Evolutionary conservation across 2,797 vertebrate species (phyloP), one percentile per base, ranked within the genome.

Genomic region (Rhyacichthys aspro): DNA sequence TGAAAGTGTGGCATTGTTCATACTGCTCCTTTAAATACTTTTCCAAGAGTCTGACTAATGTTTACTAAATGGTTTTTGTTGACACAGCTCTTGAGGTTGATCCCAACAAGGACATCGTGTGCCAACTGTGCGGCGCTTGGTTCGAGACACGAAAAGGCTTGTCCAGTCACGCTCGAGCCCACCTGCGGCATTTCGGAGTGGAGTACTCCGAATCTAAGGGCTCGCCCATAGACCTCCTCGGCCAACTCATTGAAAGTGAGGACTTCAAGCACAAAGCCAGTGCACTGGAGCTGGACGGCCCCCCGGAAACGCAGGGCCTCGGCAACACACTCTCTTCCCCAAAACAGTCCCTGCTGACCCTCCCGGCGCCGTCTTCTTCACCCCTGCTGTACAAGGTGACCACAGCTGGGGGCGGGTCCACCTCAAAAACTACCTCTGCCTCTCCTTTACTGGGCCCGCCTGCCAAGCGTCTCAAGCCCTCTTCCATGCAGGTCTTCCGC

Each of bases 61-160:
- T 38, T 57, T 46, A 14, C 2, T 44, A 5, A 11, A 0, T 42
- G 9, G 0, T 42, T 38, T 32, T 11, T 57, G 17, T 49, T 19
- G 11, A 3, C 43, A 82, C 90, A 95, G 94, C 94, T 38, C 87
- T 96, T 86, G 95, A 95, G 70, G 90, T 92, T 78, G 95, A 95
- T 72, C 88, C 94, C 79, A 91, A 85, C 88, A 94, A 94, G 89
- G 95, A 96, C 90, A 95, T 95, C 45, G 94, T 95, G 67, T 96
- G 95, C 76, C 94, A 95, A 91, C 90, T 96, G 83, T 96, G 96
- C 0, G 96, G 95, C 23, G 96, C 95, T 74, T 97, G 96, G 95
- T 97, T 97, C 70, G 96, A 97, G 91, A 97, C 96, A 15, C 93
- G 95, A 38, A 97, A 96, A 86, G 96, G 96, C 73, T 87, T 97